Evolutionary conservation across 2,113 vertebrate species (phyloP).

Genomic region (Urocynchramus pylzowi): DNA sequence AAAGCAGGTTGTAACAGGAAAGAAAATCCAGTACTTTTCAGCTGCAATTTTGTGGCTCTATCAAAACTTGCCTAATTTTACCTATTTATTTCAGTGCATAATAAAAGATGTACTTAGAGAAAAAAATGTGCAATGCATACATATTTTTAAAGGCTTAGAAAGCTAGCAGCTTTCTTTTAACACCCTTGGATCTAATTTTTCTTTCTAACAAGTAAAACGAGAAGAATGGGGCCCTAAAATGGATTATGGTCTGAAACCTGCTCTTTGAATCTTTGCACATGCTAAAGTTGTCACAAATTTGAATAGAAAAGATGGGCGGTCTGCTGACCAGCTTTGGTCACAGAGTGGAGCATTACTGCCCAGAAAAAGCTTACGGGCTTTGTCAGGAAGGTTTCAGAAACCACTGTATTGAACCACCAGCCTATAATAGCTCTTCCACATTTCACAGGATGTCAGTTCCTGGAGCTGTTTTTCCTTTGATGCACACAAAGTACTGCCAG

Average conservation of each 20-base stretch:
- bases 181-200: not conserved
- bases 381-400: slow-evolving; percentile 54
- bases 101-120: not conserved
- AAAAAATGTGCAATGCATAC: not conserved
- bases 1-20: slow-evolving; percentile 26
- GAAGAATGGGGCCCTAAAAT: not conserved
- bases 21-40: slow-evolving; percentile 15
- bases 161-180: not conserved
- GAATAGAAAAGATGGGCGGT: not conserved
- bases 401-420: slow-evolving; percentile 49
- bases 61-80: slow-evolving; percentile 18
- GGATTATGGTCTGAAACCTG: not conserved
- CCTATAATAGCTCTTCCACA: slow-evolving; percentile 53
- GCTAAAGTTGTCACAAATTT: not conserved
- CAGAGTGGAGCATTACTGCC: not conserved
- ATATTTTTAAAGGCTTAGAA: slow-evolving; percentile 9
- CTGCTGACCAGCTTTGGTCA: not conserved
- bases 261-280: not conserved
- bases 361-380: slow-evolving; percentile 17
- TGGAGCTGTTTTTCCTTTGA: slow-evolving; percentile 62
- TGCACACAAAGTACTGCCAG: slow-evolving; percentile 49
- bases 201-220: not conserved
- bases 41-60: not conserved
- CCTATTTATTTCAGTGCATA: not conserved
- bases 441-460: slow-evolving; percentile 67